Evolutionary conservation across 2,113 vertebrate species (phyloP), one percentile per base, ranked within the genome.

Genomic region (Lontra canadensis): DNA sequence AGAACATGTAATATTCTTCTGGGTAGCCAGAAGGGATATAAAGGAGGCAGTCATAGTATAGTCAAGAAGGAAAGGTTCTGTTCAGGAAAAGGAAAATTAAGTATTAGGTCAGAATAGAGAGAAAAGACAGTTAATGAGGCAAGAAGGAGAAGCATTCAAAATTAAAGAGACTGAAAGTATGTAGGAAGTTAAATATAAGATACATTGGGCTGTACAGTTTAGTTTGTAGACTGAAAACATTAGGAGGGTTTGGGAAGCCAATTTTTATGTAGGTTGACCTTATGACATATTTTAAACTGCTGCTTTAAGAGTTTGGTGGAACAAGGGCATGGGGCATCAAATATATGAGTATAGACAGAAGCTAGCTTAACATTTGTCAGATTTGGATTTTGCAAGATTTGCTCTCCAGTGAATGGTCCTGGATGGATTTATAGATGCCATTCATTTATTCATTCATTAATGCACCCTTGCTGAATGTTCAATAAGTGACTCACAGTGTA

Each of bases 211-310:
- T 59, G 2, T 67, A 44, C 0, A 6, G 0, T 89, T 95, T n/a
- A 69, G 14, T 52, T 47, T 71, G 47, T 57, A 80, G 17, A 17
- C 6, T 29, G 31, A 94, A 52, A 84, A 52, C 20, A 47, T n/a
- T 61, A 14, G 67, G 55, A 59, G 6, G 25, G 2, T 25, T 34
- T 7, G 65, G 5, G 49, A 87, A 34, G 12, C 29, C 78, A 44
- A 1, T 78, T 82, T 67, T 52, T 52, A 44, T 23, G 26, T 39
- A 34, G 34, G 0, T 67, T 79, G 6, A 25, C 4, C 1, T 20
- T 9, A 6, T 55, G 25, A 2, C 10, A 59, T 25, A 21, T 1
- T 7, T 31, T 6, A 7, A 4, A 34, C 0, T 52, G 17, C 47
- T 67, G 36, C 42, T 94, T 78, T 61, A 63, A 55, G 36, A 57